Base-by-base conservation (phyloP, 2,797 vertebrate genomes). In the Morus bassanus region DNA sequence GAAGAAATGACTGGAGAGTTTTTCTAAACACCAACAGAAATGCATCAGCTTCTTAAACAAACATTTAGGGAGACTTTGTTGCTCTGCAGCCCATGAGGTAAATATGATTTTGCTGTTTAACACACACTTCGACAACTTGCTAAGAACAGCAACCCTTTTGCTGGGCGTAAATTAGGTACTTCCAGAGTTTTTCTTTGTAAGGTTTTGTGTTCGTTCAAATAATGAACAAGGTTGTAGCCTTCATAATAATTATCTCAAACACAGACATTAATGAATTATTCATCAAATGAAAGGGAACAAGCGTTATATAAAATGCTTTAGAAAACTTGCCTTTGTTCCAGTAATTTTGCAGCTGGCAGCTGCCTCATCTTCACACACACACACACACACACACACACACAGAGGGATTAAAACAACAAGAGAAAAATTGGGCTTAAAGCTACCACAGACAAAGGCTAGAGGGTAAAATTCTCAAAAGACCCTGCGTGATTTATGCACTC, bases 321-420 rank as follows among this genome's bases (percentile, higher is more conserved):
- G 84, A 97, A 94, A 94, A 91, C 46, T 92, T 88, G 54, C 43
- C 24, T 94, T 95, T 95, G 79, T 96, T 97, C 79, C 35, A 50
- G 70, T 76, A 89, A 97, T 96, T 91, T 59, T 88, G 82, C 93
- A 94, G 87, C 96, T 96, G 91, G 87, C 91, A 97, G 91, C 92
- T 96, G 94, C 70, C 89, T 89, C 91, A 48, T 94, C 91, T 88
- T 93, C 69, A 50, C 50, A 64, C 28, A 48, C 37, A 54, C 37
- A 69, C 37, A 70, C 33, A 89, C 6, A 45, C 43, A 54, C 50
- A 72, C 28, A 48, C 43, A 54, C 41, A 69, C 37, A 70, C 31
- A 88, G 4, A 1, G 51, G 39, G 27, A 95, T 56, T 88, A 80
- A 82, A 94, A 68, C 28, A 80, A 51, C 37, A 59, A 45, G 46